Percentiles rank a stretch among this genome's conserved stretches.
Evolutionary conservation across 2,888 invertebrate species (phyloP).

Genomic region (Drosophila bunnanda): DNA sequence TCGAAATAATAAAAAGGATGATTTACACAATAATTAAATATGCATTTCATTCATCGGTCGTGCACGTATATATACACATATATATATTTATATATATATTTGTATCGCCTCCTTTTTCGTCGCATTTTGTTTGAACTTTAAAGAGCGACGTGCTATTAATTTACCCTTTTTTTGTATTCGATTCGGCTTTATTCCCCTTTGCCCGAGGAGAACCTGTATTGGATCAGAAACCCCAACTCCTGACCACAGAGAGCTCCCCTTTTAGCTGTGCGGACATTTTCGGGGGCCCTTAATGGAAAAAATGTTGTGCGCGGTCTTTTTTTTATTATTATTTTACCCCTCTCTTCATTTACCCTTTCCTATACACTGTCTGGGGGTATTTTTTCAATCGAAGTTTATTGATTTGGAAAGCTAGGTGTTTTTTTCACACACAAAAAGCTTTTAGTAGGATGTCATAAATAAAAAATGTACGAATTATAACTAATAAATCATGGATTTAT

Average conservation of each 20-base stretch:
- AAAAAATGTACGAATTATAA: background rate
- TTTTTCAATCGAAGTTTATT: background rate
- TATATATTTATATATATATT: background rate
- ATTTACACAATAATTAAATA: slow-evolving; percentile 76
- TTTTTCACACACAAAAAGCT: too few species aligned
- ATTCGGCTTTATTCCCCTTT: slow-evolving; percentile 11
- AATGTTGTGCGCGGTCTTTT: slow-evolving; percentile 54
- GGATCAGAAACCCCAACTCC: slow-evolving; percentile 2
- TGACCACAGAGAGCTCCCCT: slow-evolving; percentile 5
- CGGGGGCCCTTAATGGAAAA: slow-evolving; percentile 63
- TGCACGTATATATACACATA: background rate
- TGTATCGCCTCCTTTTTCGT: slow-evolving; percentile 14
- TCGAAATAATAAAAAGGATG: slow-evolving; percentile 60
- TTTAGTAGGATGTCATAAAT: background rate
- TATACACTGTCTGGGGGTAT: slow-evolving; percentile 23
- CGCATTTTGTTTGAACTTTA: slow-evolving; percentile 35
- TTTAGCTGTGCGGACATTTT: slow-evolving; percentile 33
- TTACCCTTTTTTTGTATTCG: slow-evolving; percentile 47
- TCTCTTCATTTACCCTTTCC: slow-evolving; percentile 22
- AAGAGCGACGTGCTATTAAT: slow-evolving; percentile 71
- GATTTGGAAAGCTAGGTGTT: background rate
- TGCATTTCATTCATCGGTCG: slow-evolving; percentile 60
- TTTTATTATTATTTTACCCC: slow-evolving; percentile 12
- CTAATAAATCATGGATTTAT: background rate
- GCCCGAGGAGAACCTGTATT: slow-evolving; percentile 16